These are phyloP conservation scores for Pseudolycoriella hygida DNA, from an alignment of 2,888 invertebrate genomes.

Conservation along the genomic window DNA sequence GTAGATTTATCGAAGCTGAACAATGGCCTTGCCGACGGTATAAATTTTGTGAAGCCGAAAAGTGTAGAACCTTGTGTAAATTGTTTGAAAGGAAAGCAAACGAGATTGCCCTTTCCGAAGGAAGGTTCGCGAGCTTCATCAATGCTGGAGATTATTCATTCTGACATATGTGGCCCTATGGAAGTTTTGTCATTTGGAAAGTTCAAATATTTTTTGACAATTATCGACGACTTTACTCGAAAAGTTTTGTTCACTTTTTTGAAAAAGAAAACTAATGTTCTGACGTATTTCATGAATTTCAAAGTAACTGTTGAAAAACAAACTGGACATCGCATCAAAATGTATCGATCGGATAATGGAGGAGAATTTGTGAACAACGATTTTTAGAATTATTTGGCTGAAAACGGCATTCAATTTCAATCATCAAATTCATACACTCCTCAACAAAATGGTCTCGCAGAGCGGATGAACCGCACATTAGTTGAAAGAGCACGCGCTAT, in stretches of 20 bases:
- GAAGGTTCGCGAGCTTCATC: slow-evolving; percentile 10
- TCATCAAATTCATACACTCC: neutral
- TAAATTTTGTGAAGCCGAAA: too few species aligned
- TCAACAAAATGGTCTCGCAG: too few species aligned
- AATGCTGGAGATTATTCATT: slow-evolving; percentile 18
- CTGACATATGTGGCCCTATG: too few species aligned
- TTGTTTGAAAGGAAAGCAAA: slow-evolving; percentile 15
- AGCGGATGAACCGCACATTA: too few species aligned
- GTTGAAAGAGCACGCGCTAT: slow-evolving; percentile 12
- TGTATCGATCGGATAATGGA: slow-evolving; percentile 8
- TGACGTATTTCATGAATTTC: slow-evolving; percentile 9
- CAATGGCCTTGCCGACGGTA: too few species aligned
- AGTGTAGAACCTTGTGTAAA: too few species aligned
- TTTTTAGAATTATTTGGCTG: slow-evolving; percentile 5
- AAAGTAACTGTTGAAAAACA: slow-evolving; percentile 10
- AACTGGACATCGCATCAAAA: slow-evolving; percentile 6
- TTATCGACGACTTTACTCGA: too few species aligned
- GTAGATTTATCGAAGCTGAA: too few species aligned
- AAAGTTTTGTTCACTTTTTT: slow-evolving; percentile 9
- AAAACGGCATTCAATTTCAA: slow-evolving; percentile 7
- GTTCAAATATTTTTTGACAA: too few species aligned
- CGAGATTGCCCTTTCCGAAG: slow-evolving; percentile 12
- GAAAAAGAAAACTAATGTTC: slow-evolving; percentile 9
- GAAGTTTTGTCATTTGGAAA: too few species aligned
- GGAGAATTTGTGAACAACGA: slow-evolving; percentile 5